Evolutionary conservation across 2,888 invertebrate genomes (phyloP).

Genomic region (Polyommatus iphigenia): DNA sequence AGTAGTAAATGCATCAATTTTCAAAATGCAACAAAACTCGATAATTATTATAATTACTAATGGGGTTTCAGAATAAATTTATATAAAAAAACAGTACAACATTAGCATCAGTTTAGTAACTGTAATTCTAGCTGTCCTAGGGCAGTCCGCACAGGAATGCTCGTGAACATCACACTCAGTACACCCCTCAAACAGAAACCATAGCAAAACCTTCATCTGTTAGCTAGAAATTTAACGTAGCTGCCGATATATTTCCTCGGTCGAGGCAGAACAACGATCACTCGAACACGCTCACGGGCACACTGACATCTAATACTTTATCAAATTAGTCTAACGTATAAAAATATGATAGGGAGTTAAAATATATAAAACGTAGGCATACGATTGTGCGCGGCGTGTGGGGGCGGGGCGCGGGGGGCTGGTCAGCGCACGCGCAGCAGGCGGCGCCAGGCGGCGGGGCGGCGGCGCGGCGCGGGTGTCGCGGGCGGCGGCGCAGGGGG

Average conservation of each 20-base stretch:
- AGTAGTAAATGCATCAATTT: not conserved
- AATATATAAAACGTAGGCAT: not conserved
- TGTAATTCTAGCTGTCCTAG: not conserved
- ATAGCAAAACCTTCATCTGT: not conserved
- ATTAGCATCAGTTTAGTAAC: not conserved
- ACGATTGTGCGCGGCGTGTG: not conserved
- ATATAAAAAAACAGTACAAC: not conserved
- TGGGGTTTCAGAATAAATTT: not conserved
- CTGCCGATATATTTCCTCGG: not conserved
- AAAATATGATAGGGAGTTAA: not conserved
- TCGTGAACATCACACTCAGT: not conserved
- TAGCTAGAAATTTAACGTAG: not conserved
- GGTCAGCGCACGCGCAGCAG: constrained; percentile 5
- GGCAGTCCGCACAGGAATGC: not conserved
- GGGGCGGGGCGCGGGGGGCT: not conserved
- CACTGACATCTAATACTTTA: constrained; percentile 10
- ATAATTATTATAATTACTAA: too few species aligned
- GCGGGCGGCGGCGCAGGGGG: constrained; percentile 35
- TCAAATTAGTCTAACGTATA: not conserved
- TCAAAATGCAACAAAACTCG: not conserved
- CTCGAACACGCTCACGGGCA: not conserved
- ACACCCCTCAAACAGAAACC: not conserved
- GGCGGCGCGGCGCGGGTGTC: not conserved
- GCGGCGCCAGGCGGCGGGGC: constrained; percentile 4
- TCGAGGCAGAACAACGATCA: not conserved